Conservation (phyloP, 2,113 vertebrate species). For the Polypterus bichir region DNA sequence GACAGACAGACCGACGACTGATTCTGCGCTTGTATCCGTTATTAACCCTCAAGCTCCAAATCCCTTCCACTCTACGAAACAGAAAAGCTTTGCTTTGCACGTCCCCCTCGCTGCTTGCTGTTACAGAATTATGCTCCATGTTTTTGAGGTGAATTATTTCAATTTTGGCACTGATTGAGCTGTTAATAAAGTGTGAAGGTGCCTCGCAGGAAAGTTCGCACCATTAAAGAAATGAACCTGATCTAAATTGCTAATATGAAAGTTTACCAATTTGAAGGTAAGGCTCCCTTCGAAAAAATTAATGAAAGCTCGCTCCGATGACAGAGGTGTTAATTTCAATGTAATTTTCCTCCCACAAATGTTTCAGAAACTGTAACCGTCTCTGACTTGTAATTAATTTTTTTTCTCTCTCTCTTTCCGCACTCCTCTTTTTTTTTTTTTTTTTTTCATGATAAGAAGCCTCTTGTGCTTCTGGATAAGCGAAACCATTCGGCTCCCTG, state of each 20-base stretch:
- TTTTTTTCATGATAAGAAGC: slow-evolving; percentile 29
- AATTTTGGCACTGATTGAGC: slow-evolving; percentile 53
- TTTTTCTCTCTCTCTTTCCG: slow-evolving; percentile 49
- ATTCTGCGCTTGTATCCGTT: no score
- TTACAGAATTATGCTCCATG: background rate
- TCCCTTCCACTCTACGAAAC: no score
- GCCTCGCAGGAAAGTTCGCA: slow-evolving; percentile 46
- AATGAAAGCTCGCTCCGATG: slow-evolving; percentile 61
- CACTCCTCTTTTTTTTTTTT: slow-evolving; percentile 23
- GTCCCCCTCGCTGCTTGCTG: no score
- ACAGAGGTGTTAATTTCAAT: slow-evolving; percentile 69
- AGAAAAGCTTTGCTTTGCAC: no score
- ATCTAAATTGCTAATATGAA: slow-evolving; percentile 57
- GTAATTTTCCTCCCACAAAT: slow-evolving; percentile 54
- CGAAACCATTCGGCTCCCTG: slow-evolving; percentile 10
- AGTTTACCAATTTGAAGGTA: slow-evolving; percentile 53
- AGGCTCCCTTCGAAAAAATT: slow-evolving; percentile 60
- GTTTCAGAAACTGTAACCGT: slow-evolving; percentile 57
- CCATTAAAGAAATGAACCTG: slow-evolving; percentile 49
- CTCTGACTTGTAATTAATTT: slow-evolving; percentile 72
- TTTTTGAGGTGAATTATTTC: slow-evolving; percentile 51
- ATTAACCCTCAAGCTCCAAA: no score
- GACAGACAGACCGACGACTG: no score
- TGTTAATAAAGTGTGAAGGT: slow-evolving; percentile 79
- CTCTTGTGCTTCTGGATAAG: slow-evolving; percentile 23